Percentiles rank a stretch among this genome's conserved stretches.
Evolutionary conservation across 2,797 vertebrate genomes (phyloP).

Genomic region (Chelonia mydas): DNA sequence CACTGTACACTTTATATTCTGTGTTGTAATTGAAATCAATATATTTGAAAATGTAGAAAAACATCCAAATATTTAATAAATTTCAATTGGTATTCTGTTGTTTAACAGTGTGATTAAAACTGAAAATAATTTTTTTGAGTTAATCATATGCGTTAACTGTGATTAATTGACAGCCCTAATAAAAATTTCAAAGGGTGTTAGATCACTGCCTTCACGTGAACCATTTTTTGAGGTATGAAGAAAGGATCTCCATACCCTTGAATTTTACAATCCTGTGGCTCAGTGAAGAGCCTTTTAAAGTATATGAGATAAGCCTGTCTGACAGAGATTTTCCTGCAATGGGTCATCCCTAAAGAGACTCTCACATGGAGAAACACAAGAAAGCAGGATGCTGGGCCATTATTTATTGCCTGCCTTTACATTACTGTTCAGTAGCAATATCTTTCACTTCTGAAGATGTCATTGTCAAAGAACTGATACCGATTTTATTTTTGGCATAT

Average conservation of each 20-base stretch:
- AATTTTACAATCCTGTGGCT: background rate
- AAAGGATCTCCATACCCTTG: background rate
- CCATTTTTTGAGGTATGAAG: background rate
- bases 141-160: no score
- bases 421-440: background rate
- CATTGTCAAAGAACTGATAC: background rate
- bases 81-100: no score
- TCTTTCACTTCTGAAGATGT: background rate
- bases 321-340: background rate
- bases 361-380: background rate
- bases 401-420: background rate
- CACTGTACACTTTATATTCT: no score
- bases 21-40: no score
- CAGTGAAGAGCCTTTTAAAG: background rate
- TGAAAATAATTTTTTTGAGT: no score
- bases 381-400: background rate
- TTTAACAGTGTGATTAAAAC: no score
- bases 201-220: background rate
- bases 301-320: background rate
- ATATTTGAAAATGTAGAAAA: no score
- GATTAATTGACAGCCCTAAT: no score
- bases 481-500: no score
- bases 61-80: no score
- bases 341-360: background rate
- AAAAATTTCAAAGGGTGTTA: background rate